Base-by-base conservation (phyloP, 2,113 vertebrate species). In the Ageneiosus marmoratus region DNA sequence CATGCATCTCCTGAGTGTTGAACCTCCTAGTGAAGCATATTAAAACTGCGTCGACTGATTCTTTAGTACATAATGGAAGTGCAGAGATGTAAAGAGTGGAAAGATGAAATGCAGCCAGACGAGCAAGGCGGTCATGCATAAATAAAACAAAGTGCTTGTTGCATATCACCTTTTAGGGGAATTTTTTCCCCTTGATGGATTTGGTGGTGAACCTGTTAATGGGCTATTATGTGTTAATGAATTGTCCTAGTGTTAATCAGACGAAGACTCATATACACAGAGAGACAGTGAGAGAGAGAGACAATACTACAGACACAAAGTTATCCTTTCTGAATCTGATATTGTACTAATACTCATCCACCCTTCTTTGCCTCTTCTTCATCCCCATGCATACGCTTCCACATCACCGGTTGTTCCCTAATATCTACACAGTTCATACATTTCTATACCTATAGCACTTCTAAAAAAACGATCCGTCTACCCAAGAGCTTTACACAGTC, bases 151-250 rank as follows among this genome's bases (percentile, higher is more conserved):
- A 81, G 84, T 56, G 74, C 55, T 79, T 34, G 58, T 27, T 77
- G 41, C 79, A 80, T 69, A 78, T 37, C 56, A 73, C 72, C 80
- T 56, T 56, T 83, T 84, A 73, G 56, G 79, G 27, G 65, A 83
- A 58, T 65, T 77, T 77, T n/a, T 75, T 55, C 8, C 44, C 18
- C 60, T 85, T 88, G 80, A 86, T 85, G 72, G 63, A 85, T 82
- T 58, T 53, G 63, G 67, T 69, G 77, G 72, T 83, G 85, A 88
- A 90, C 53, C 53, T 72, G 84, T 83, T 84, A 86, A 78, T 74
- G 79, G 80, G 83, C 83, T 69, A 84, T 86, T 90, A 84, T 86
- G 53, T 72, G 72, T 11, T 89, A 84, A 85, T 88, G 69, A 86
- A 87, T 87, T 73, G 82, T 50, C 76, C 32, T 51, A 32, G 77